Evolutionary conservation across 2,888 invertebrate species (phyloP), one percentile per base, ranked within the genome.

Genomic region (Chymomyza fuscimana): DNA sequence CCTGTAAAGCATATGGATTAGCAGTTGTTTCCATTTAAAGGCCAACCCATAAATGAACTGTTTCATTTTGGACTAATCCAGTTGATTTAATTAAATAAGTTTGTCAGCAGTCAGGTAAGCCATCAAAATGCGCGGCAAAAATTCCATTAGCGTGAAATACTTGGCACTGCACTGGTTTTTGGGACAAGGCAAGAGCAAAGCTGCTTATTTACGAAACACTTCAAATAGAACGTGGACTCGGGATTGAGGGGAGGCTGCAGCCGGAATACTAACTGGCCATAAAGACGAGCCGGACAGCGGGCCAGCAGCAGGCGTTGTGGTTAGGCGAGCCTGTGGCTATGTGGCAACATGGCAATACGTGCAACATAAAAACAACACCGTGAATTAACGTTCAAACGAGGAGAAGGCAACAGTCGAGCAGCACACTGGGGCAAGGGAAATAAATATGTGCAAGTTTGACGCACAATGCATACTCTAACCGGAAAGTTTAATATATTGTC

Each of bases 351-450:
- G 74, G 74, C 70, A 72, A 73, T 77, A 82, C 82, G 82, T 82
- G 88, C 88, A 86, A 80, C 88, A 85, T 81, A 89, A 88, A 89
- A 89, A 86, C 81, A 82, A 81, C 82, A 82, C 81, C 87, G 85
- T 83, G 88, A 90, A 89, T 89, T 89, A 89, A 85, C 85, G 85
- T 88, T 84, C 81, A 86, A 89, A 88, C 89, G 90, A 78, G 77
- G 52, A 12, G 40, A 68, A 32, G 63, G 52, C 61, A 22, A n/a
- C 12, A 25, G 50, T 4, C 32, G 51, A 50, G 40, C 9, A 36
- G 22, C 61, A 56, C 25, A 54, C 25, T 22, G 59, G 36, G 32
- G 32, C 40, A 70, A 63, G 46, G 50, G 12, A 63, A 51, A 19
- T 16, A 70, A n/a, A n/a, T n/a, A n/a, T n/a, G n/a, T 67, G 65